Conservation (phyloP, 2,797 vertebrate species). For the Acipenser oxyrinchus region DNA sequence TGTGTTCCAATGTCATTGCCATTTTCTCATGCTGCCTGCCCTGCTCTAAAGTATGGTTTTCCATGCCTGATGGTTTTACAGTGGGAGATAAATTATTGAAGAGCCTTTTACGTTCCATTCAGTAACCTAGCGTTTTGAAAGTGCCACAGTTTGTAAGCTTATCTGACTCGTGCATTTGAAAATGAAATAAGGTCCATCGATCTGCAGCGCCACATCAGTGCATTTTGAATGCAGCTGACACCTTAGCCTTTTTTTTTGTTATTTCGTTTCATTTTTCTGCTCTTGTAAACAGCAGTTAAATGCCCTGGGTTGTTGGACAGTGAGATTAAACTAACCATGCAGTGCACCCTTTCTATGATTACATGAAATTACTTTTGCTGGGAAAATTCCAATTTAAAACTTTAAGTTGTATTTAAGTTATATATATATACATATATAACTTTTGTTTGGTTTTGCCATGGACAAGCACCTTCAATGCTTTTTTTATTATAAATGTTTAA, state of each 20-base stretch:
- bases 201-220: not conserved
- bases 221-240: not conserved
- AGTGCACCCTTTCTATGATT: no score
- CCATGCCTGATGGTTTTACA: not conserved
- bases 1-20: not conserved
- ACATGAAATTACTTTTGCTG: no score
- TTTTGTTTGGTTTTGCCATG: slow-evolving; percentile 2
- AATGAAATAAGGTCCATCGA: not conserved
- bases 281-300: not conserved
- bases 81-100: not conserved
- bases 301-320: no score
- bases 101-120: not conserved
- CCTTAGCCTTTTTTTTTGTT: not conserved
- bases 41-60: not conserved
- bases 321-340: no score
- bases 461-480: slow-evolving; percentile 13
- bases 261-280: not conserved
- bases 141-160: slow-evolving; percentile 3
- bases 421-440: no score
- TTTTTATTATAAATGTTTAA: slow-evolving; percentile 19
- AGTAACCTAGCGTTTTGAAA: not conserved
- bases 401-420: no score
- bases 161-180: not conserved
- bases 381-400: no score
- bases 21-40: not conserved